These are phyloP conservation scores for Hemicordylus capensis DNA, from an alignment of 2,113 vertebrate genomes.

Conservation along the genomic window DNA sequence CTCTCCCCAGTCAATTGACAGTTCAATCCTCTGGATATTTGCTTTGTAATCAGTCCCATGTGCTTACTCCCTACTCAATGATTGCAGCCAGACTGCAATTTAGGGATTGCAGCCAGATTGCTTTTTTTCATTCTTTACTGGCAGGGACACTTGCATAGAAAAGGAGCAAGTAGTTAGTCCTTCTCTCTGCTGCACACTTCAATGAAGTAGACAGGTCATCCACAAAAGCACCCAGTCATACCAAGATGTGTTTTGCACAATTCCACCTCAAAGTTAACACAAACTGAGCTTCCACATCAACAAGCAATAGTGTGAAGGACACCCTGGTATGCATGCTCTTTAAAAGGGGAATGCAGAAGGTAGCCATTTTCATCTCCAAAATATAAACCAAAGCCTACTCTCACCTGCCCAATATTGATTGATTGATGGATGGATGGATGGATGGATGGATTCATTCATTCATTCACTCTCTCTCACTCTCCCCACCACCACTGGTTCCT, in stretches of 20 bases:
- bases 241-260: background rate
- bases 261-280: background rate
- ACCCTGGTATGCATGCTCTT: background rate
- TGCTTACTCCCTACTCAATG: too few species aligned
- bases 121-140: background rate
- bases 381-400: too few species aligned
- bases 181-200: background rate
- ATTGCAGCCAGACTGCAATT: too few species aligned
- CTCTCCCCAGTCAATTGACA: background rate
- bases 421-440: too few species aligned
- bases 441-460: too few species aligned
- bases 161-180: background rate
- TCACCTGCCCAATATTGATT: too few species aligned
- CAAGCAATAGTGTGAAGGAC: background rate
- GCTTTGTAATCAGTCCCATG: too few species aligned
- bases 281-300: background rate
- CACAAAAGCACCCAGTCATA: background rate
- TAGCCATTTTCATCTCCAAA: background rate
- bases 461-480: too few species aligned
- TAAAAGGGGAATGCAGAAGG: background rate
- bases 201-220: background rate
- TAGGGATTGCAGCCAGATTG: background rate
- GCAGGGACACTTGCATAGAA: background rate
- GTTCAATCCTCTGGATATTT: too few species aligned
- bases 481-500: too few species aligned